Conservation (phyloP, 2,113 vertebrate species). For the Pyrgilauda ruficollis region DNA sequence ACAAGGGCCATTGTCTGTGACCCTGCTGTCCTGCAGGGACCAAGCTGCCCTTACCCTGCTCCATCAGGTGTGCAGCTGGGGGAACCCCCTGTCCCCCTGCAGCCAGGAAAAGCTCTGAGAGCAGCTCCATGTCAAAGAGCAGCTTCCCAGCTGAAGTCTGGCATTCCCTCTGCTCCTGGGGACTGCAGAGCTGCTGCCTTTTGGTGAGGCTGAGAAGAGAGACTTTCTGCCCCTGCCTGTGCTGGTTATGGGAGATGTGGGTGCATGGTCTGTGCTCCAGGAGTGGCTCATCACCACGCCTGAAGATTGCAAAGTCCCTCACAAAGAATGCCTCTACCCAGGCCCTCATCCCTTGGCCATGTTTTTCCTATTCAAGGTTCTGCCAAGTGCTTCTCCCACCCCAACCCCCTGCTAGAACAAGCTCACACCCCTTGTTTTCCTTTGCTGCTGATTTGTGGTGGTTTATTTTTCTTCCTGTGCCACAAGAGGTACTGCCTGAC, state of each 20-base stretch:
- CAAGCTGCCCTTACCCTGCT: not conserved
- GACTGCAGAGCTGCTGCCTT: not conserved
- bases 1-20: not conserved
- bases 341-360: not conserved
- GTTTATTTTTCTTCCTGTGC: not conserved
- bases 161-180: not conserved
- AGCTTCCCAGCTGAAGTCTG: not conserved
- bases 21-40: not conserved
- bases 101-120: not conserved
- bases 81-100: fast-evolving
- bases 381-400: not conserved
- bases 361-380: not conserved
- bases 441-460: not conserved
- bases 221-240: not conserved
- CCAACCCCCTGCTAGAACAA: not conserved
- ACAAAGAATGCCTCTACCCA: not conserved
- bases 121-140: fast-evolving
- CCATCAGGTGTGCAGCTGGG: not conserved
- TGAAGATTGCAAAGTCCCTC: not conserved
- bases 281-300: not conserved
- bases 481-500: not conserved
- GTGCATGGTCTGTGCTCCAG: fast-evolving
- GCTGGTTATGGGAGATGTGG: not conserved
- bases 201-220: not conserved
- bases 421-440: not conserved